Percentiles rank a stretch among this genome's conserved stretches.
Conservation (phyloP, 2,797 vertebrate genomes). For the Gymnoscopelus braueri region DNA sequence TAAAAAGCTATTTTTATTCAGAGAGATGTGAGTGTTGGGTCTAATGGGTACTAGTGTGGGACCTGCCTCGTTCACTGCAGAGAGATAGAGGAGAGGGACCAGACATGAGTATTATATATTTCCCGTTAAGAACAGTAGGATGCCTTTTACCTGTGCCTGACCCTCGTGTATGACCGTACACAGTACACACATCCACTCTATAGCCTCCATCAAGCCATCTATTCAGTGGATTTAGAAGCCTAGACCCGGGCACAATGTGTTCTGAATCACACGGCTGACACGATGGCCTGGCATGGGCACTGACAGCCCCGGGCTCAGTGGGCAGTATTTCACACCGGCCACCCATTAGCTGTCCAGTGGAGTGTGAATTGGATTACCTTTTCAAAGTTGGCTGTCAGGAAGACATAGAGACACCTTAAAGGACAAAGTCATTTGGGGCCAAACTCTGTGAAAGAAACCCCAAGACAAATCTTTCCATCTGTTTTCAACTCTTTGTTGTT, state of each 20-base stretch:
- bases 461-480: conserved; percentile 7
- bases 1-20: conserved; percentile 20
- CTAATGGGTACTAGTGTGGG: too few relatives aligned
- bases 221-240: too few relatives aligned
- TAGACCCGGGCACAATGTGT: too few relatives aligned
- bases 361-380: conserved; percentile 48
- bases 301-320: conserved; percentile 25
- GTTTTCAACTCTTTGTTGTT: too few relatives aligned
- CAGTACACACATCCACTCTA: conserved; percentile 13
- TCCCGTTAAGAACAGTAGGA: neutral
- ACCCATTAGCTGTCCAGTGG: conserved; percentile 45
- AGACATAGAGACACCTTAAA: conserved; percentile 49
- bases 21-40: neutral
- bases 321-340: conserved; percentile 31
- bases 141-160: conserved; percentile 3
- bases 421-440: conserved; percentile 22
- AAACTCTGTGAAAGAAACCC: conserved; percentile 14
- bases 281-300: conserved; percentile 3
- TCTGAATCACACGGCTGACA: conserved; percentile 7
- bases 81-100: neutral
- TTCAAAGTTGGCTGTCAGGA: conserved; percentile 37
- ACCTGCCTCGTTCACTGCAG: too few relatives aligned
- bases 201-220: conserved; percentile 5
- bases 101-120: neutral
- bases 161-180: neutral